Conservation (phyloP, 2,113 vertebrate species). For the Hippocampus comes region DNA sequence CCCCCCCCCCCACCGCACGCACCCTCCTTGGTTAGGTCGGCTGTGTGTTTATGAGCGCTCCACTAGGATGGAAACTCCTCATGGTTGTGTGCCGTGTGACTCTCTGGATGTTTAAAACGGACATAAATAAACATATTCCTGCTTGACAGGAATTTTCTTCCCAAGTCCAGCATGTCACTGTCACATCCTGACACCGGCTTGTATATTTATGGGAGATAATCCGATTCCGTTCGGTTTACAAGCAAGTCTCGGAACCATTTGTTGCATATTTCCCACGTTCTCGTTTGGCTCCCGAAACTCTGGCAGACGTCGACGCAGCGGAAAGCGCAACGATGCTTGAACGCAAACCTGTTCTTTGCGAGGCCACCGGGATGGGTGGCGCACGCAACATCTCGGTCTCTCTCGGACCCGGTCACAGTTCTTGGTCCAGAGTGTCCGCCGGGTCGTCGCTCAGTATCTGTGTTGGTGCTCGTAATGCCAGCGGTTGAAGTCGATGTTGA, state of each 20-base stretch:
- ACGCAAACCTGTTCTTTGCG: background rate
- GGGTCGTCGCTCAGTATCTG: slow-evolving; percentile 79
- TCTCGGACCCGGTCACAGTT: too few species aligned
- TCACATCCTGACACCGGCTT: too few species aligned
- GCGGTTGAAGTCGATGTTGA: slow-evolving; percentile 98
- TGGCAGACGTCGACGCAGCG: background rate
- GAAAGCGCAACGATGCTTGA: background rate
- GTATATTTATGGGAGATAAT: background rate
- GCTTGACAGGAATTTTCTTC: background rate
- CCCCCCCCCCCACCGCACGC: too few species aligned
- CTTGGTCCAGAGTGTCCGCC: background rate
- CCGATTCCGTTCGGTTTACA: background rate
- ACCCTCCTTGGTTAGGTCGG: background rate
- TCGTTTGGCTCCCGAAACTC: background rate
- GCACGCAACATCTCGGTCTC: background rate
- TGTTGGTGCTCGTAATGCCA: slow-evolving; percentile 99
- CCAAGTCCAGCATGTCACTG: background rate
- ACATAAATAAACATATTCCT: background rate
- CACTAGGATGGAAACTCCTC: background rate
- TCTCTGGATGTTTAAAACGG: background rate
- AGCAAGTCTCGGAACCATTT: background rate
- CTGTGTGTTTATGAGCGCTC: background rate
- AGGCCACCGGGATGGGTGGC: background rate
- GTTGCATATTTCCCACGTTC: background rate
- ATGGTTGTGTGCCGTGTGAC: background rate